A percentile compares a stretch with the other conserved stretches of the same genome.
Evolutionary conservation across 1,140 invertebrate species (phyloP).

Genomic region (Scaptomyza montana): DNA sequence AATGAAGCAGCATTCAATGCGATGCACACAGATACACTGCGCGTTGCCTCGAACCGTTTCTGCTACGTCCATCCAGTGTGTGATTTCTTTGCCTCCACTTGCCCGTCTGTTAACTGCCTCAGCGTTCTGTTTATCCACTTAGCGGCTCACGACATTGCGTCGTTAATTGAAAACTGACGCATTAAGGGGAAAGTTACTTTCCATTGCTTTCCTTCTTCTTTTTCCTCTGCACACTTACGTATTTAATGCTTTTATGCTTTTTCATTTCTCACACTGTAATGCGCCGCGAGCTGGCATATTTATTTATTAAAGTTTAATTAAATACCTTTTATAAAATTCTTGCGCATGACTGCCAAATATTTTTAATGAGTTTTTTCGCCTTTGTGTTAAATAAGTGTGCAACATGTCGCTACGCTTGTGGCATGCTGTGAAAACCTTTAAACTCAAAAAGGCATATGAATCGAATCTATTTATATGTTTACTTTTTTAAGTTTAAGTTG

Average conservation of each 20-base stretch:
- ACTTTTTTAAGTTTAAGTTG: background rate
- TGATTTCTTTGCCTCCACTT: background rate
- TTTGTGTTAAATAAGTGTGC: conserved; percentile 55
- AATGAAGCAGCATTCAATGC: conserved; percentile 75
- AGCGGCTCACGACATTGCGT: conserved; percentile 54
- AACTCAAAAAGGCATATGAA: conserved; percentile 17
- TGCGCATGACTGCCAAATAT: conserved; percentile 74
- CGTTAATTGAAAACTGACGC: conserved; percentile 79
- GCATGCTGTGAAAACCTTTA: conserved; percentile 35
- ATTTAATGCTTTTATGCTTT: conserved; percentile 19
- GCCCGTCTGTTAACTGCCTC: background rate
- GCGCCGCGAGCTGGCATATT: conserved; percentile 27
- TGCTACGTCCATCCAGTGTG: background rate
- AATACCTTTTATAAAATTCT: conserved; percentile 75
- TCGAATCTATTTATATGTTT: background rate
- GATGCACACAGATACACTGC: conserved; percentile 18
- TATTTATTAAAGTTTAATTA: conserved; percentile 80
- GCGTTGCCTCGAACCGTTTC: background rate
- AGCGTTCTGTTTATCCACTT: conserved; percentile 69
- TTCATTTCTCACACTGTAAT: conserved; percentile 51
- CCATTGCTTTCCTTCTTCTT: background rate
- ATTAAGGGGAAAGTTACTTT: conserved; percentile 54
- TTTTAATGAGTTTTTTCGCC: conserved; percentile 76
- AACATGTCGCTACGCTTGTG: conserved; percentile 40
- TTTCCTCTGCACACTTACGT: background rate